phyloP scores from a whole-genome alignment of 1,140 invertebrate genomes.

The Physella acuta region DNA sequence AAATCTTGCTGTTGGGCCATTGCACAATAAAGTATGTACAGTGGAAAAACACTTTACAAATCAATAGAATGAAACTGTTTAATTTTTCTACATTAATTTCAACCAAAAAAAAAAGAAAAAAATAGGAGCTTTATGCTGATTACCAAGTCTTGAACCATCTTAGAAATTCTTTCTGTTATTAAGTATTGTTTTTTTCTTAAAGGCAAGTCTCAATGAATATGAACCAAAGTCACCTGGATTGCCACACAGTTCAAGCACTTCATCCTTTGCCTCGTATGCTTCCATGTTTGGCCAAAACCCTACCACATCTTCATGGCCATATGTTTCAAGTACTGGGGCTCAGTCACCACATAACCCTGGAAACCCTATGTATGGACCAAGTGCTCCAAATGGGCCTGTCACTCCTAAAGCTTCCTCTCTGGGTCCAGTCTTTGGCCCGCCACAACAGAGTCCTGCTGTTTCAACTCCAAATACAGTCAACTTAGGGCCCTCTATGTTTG shows the following conservation, averaged over 20 bases:
- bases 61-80: too few relatives aligned
- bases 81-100: too few relatives aligned
- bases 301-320: constrained; percentile 10
- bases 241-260: constrained; percentile 52
- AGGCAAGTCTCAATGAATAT: constrained; percentile 29
- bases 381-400: background rate
- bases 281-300: constrained; percentile 36
- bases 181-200: too few relatives aligned
- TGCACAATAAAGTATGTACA: constrained; percentile 35
- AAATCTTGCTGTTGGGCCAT: constrained; percentile 40
- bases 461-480: background rate
- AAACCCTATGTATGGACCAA: background rate
- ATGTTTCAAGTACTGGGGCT: background rate
- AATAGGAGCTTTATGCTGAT: too few relatives aligned
- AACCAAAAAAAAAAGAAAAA: too few relatives aligned
- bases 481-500: background rate
- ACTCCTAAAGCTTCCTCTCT: background rate
- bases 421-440: background rate
- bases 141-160: too few relatives aligned
- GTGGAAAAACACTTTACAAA: too few relatives aligned
- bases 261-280: constrained; percentile 47
- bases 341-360: too few relatives aligned
- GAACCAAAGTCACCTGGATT: constrained; percentile 40
- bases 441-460: constrained; percentile 1
- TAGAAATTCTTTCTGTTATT: too few relatives aligned